Base-by-base conservation (phyloP, 2,888 invertebrate species). In the Nycteola revayana region DNA sequence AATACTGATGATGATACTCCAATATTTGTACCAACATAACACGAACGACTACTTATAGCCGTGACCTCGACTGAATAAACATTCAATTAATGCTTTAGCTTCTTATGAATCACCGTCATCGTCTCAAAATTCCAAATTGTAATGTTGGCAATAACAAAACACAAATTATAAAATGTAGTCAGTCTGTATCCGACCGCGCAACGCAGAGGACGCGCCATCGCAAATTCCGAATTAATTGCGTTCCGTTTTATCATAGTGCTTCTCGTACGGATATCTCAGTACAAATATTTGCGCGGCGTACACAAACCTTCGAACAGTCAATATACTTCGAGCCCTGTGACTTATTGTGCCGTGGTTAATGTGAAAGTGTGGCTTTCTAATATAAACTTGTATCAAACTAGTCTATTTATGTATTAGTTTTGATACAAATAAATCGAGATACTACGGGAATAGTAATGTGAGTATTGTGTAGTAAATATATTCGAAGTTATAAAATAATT, bases 281-380 rank as follows among this genome's bases (percentile, higher is more conserved):
- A 25, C 33, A 47, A 36, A 48, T 41, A 51, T 18, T 41, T 32
- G 25, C 11, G 60, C 64, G 65, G 66, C 67, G 64, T 54, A 49
- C 57, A 56, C 62, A 55, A 62, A 51, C 60, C 45, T 49, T 54
- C 49, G 31, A 44, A 47, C 45, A 52, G 51, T 37, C 37, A 42
- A 49, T 35, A 42, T 39, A 33, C 40, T 40, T 47, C 36, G 60
- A 50, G 48, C 43, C 39, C 36, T 32, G 49, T 47, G 52, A 35
- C 42, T 49, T 55, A 62, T 60, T 52, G 58, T 58, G 43, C 24
- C 32, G 56, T 41, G 42, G 32, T 44, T 39, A 34, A 50, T 53
- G 76, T 66, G 74, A 78, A 78, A 76, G 76, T 73, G 60, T 25
- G 49, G 69, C 77, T 81, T 81, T 80, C 78, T 76, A 75, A 49